Base-by-base conservation (phyloP, 2,888 invertebrate species). In the Pantelozetes paolii region DNA sequence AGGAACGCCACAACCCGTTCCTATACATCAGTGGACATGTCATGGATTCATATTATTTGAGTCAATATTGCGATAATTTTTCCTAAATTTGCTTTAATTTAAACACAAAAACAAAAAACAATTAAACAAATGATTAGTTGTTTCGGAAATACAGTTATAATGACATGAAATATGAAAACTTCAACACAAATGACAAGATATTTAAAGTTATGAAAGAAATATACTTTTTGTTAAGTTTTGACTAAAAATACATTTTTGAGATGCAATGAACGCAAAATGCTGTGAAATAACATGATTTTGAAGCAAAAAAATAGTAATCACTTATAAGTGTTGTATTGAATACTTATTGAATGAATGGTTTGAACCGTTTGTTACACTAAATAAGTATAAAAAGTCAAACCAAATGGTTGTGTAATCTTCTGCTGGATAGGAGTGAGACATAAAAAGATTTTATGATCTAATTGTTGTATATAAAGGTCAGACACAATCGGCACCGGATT, bases 391-490 rank as follows among this genome's bases (percentile, higher is more conserved):
- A 26, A 54, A 13, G 5, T 20, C 20, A 54, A 54, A 54, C 54
- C 13, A 54, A 23, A 20, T 54, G 23, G 23, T 54, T 54, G 15
- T 23, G 54, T 54, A 54, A 54, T 54, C 54, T 54, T 54, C 54
- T 50, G 18, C 54, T 54, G 15, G 45, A 54, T 26, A 54, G 50
- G 57, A 57, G 57, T 9, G 59, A 42, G 67, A 67, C 13, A 67
- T 64, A 62, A 64, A 67, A 67, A 67, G 36, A 42, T 67, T 40
- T 67, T 42, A 20, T 42, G 67, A 42, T 67, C 67, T 67, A 23
- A 67, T 67, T 67, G 67, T 67, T 67, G 67, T 42, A 30, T 67
- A 67, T 67, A 67, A 40, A 42, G 42, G 67, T 36, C 40, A 32
- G 32, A 23, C 23, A 42, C 40, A 48, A 54, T 50, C 6, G 6